Percentiles rank a stretch among this genome's conserved stretches.
Conservation (phyloP, 2,113 vertebrate genomes). For the Zapus hudsonius region DNA sequence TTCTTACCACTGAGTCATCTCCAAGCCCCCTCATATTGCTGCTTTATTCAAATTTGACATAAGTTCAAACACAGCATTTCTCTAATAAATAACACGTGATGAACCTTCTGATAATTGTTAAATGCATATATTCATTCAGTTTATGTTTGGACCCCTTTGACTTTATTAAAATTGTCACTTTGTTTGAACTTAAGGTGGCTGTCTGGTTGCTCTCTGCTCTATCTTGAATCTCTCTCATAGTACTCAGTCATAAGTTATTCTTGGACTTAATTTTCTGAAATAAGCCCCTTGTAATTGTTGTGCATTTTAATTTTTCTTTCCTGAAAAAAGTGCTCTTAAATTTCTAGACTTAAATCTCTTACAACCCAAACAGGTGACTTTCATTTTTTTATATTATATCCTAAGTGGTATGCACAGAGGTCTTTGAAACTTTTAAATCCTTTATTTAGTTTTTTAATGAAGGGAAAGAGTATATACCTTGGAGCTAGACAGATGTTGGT, state of each 20-base stretch:
- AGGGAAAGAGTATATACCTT: neutral
- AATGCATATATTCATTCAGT: neutral
- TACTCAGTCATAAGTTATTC: neutral
- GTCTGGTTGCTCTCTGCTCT: neutral
- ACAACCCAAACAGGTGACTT: neutral
- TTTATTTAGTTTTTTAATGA: neutral
- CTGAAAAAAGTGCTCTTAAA: neutral
- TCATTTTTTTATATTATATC: neutral
- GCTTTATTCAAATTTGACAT: neutral
- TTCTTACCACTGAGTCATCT: too few relatives aligned
- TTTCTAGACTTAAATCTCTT: neutral
- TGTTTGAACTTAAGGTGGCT: neutral
- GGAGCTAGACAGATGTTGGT: neutral
- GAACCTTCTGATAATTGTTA: constrained; percentile 10
- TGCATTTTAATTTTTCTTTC: constrained; percentile 38
- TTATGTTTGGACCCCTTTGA: neutral
- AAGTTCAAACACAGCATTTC: neutral
- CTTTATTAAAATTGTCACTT: constrained; percentile 36
- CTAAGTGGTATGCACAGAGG: neutral
- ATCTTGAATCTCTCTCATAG: neutral
- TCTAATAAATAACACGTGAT: neutral
- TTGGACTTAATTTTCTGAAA: constrained; percentile 20
- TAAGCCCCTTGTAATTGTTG: neutral
- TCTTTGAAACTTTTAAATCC: neutral
- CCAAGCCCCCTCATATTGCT: neutral